These are phyloP conservation scores for Leucoma salicis DNA, from an alignment of 2,888 invertebrate genomes.

Conservation along the genomic window DNA sequence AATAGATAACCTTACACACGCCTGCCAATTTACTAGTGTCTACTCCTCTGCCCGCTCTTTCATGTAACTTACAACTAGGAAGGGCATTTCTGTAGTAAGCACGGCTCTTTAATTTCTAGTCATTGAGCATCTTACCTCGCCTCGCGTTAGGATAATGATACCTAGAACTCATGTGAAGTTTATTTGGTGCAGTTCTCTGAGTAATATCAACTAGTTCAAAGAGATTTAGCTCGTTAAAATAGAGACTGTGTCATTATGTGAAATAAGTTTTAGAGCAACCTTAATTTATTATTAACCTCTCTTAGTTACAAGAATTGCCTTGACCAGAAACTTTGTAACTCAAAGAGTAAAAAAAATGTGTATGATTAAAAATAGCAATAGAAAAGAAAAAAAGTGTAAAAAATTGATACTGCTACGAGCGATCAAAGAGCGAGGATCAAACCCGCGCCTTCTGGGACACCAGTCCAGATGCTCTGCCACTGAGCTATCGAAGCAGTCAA, in stretches of 20 bases:
- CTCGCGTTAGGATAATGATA: constrained; percentile 52
- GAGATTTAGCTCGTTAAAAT: constrained; percentile 46
- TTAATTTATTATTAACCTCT: no score
- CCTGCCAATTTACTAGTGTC: constrained; percentile 16
- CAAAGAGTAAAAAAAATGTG: no score
- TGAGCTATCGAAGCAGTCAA: no score
- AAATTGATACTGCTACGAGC: no score
- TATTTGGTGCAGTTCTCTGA: constrained; percentile 34
- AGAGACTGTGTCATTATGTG: constrained; percentile 26
- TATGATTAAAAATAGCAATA: no score
- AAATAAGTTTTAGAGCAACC: no score
- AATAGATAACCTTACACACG: constrained; percentile 37
- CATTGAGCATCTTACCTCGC: constrained; percentile 36
- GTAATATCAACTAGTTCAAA: constrained; percentile 42
- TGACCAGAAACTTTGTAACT: no score
- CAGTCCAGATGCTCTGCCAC: no score
- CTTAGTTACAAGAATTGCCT: no score
- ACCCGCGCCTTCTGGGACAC: no score
- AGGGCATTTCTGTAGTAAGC: constrained; percentile 12
- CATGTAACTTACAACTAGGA: background rate
- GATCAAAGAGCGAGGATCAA: no score
- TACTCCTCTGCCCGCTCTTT: constrained; percentile 3
- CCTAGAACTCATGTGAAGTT: constrained; percentile 41
- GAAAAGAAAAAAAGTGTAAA: no score
- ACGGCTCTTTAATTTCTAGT: constrained; percentile 33